Percentiles rank a stretch among this genome's conserved stretches.
These are phyloP conservation scores for Digitonthophagus gazella DNA, from an alignment of 2,888 invertebrate species.

Conservation along the genomic window DNA sequence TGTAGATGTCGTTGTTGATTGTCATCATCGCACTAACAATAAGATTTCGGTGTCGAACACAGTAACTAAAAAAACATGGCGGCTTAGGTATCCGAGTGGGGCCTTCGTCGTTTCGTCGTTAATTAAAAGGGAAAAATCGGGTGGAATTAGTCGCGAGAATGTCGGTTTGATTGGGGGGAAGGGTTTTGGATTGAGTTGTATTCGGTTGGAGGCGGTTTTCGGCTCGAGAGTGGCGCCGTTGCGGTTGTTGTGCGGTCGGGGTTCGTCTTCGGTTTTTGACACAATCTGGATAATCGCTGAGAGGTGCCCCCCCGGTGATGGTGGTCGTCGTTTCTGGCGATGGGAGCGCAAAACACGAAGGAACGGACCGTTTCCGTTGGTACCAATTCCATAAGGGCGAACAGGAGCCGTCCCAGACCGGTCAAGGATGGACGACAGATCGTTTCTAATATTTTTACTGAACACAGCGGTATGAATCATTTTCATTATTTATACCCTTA, in stretches of 20 bases:
- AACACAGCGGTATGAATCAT: slow-evolving; percentile 81
- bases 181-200: slow-evolving; percentile 20
- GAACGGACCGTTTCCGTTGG: slow-evolving; percentile 72
- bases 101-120: slow-evolving; percentile 25
- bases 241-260: neutral
- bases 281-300: slow-evolving; percentile 32
- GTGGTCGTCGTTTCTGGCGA: slow-evolving; percentile 53
- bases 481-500: slow-evolving; percentile 17
- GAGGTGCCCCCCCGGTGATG: neutral
- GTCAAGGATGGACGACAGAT: slow-evolving; percentile 81
- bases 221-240: neutral
- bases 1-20: no score
- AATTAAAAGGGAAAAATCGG: neutral
- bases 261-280: slow-evolving; percentile 43
- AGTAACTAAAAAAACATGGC: slow-evolving; percentile 47
- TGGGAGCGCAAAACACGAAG: slow-evolving; percentile 94
- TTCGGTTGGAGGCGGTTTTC: slow-evolving; percentile 35
- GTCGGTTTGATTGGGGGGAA: neutral
- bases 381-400: slow-evolving; percentile 68
- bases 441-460: slow-evolving; percentile 90
- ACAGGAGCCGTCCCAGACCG: slow-evolving; percentile 70
- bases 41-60: no score
- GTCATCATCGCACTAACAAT: no score
- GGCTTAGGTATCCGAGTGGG: slow-evolving; percentile 48
- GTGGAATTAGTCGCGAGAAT: neutral